Percentiles rank a stretch among this genome's conserved stretches.
Conservation (phyloP, 2,888 invertebrate genomes). For the Ochropacha duplaris region DNA sequence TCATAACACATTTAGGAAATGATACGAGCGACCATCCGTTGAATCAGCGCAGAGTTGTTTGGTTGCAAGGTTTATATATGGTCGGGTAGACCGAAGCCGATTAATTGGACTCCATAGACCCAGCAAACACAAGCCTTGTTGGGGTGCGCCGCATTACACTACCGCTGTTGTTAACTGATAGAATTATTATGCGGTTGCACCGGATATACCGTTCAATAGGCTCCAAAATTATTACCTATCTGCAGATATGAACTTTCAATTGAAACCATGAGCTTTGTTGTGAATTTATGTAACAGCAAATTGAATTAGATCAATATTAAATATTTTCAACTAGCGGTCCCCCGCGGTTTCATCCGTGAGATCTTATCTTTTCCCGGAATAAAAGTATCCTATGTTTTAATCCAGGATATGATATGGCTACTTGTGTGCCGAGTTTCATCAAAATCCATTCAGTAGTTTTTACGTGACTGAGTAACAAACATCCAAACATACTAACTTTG, state of each 20-base stretch:
- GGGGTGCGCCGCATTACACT: slow-evolving; percentile 42
- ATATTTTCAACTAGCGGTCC: too few species aligned
- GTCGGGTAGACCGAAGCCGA: slow-evolving; percentile 46
- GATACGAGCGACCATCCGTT: slow-evolving; percentile 21
- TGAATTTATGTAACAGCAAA: neutral
- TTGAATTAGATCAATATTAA: neutral
- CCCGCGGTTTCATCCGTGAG: too few species aligned
- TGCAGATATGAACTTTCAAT: neutral
- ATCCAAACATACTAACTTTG: too few species aligned
- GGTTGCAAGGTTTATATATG: slow-evolving; percentile 47
- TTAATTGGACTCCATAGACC: slow-evolving; percentile 61
- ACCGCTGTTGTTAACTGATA: slow-evolving; percentile 37
- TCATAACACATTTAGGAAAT: slow-evolving; percentile 44
- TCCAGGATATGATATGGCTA: too few species aligned
- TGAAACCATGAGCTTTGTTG: neutral
- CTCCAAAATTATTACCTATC: neutral
- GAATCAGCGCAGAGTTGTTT: slow-evolving; percentile 44
- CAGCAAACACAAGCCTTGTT: slow-evolving; percentile 50
- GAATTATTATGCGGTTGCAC: slow-evolving; percentile 30
- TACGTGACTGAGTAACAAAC: too few species aligned
- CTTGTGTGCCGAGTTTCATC: too few species aligned
- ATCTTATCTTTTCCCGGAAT: too few species aligned
- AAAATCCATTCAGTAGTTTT: too few species aligned
- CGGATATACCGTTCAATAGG: neutral
- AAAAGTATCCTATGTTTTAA: too few species aligned